These are phyloP conservation scores for Cherax destructor DNA, from an alignment of 1,140 invertebrate genomes.

Conservation along the genomic window DNA sequence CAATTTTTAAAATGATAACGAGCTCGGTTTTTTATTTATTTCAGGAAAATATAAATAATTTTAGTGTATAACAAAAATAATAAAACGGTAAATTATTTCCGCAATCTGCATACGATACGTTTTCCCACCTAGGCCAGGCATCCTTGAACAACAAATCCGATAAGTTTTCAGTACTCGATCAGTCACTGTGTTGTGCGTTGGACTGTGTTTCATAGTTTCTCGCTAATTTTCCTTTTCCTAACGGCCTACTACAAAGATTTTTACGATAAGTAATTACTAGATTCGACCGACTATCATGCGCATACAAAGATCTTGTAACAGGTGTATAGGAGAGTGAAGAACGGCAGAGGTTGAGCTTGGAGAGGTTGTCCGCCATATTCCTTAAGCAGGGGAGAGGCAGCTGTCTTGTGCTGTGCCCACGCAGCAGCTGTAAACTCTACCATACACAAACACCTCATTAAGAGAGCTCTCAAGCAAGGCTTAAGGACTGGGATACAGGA, in stretches of 20 bases:
- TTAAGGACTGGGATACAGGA: not conserved
- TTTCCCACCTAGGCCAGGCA: conserved; percentile 25
- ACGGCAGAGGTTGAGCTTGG: conserved; percentile 3
- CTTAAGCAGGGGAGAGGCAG: conserved; percentile 14
- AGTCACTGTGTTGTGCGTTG: conserved; percentile 15
- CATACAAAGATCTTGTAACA: not conserved
- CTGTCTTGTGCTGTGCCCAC: not conserved
- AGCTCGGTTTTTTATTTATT: not conserved
- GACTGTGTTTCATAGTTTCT: not conserved
- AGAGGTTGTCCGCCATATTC: conserved; percentile 54
- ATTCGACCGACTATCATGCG: conserved; percentile 22
- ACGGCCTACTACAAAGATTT: not conserved
- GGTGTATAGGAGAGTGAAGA: conserved; percentile 16
- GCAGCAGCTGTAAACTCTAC: not conserved
- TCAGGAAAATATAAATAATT: not conserved
- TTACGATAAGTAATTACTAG: not conserved
- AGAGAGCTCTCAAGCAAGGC: not conserved
- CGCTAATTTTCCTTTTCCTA: not conserved
- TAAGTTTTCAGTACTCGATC: conserved; percentile 60
- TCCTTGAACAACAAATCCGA: conserved; percentile 59
- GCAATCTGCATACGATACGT: conserved; percentile 31
- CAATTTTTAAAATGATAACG: not conserved
- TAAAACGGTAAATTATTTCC: not conserved
- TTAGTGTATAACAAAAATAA: not conserved
- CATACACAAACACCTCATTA: not conserved